A percentile compares a stretch with the other conserved stretches of the same genome.
phyloP scores from a whole-genome alignment of 2,113 vertebrate species.

The Pseudolaguvia tuberculata region DNA sequence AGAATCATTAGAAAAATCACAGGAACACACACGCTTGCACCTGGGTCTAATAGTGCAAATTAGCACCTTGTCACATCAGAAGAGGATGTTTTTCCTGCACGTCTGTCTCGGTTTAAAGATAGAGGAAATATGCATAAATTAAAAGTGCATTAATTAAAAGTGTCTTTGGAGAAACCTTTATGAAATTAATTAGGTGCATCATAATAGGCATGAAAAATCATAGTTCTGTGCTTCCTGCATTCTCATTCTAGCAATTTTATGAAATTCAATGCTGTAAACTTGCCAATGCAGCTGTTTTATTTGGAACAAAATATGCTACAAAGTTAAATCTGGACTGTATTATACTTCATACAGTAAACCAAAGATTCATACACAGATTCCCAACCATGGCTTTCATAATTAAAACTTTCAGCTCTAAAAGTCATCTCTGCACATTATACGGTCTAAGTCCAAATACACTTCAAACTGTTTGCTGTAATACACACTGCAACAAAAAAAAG shows the following conservation, averaged over 20 bases:
- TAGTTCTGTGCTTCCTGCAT: slow-evolving; percentile 32
- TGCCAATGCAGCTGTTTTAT: slow-evolving; percentile 4
- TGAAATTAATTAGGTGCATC: slow-evolving; percentile 49
- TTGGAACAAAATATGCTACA: neutral
- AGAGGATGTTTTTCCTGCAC: slow-evolving; percentile 25
- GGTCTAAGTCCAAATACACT: too few species aligned
- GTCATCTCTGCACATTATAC: neutral
- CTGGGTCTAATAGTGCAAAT: slow-evolving; percentile 49
- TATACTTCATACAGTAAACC: slow-evolving; percentile 2
- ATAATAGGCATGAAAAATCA: slow-evolving; percentile 42
- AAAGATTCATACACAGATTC: neutral
- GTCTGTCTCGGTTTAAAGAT: slow-evolving; percentile 28
- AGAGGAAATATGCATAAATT: slow-evolving; percentile 47
- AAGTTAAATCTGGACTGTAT: slow-evolving; percentile 9
- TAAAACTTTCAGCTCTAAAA: too few species aligned
- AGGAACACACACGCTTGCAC: slow-evolving; percentile 43
- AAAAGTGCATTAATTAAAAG: slow-evolving; percentile 44
- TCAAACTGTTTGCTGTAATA: too few species aligned
- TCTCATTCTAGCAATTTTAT: slow-evolving; percentile 29
- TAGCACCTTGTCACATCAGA: slow-evolving; percentile 50
- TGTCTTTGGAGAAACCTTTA: slow-evolving; percentile 38
- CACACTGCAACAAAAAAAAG: too few species aligned
- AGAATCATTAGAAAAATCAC: slow-evolving; percentile 41
- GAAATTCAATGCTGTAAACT: slow-evolving; percentile 8
- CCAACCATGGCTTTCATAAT: neutral